phyloP scores from a whole-genome alignment of 1,140 invertebrate genomes.

The Nephila pilipes region DNA sequence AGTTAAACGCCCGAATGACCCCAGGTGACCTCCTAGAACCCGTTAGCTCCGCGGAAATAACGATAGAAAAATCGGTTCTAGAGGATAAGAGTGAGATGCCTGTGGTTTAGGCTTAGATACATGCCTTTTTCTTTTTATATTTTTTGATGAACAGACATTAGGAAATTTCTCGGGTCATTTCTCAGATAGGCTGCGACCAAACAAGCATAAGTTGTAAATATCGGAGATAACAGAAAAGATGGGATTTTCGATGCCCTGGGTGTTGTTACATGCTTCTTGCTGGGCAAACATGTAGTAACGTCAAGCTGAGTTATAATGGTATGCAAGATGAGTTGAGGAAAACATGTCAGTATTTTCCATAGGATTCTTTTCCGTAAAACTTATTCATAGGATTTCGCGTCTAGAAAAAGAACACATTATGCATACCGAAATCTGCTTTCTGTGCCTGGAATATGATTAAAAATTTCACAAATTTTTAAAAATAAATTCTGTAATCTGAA shows the following conservation, averaged over 20 bases:
- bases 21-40: conserved; percentile 33
- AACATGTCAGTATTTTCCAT: too few species aligned
- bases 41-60: conserved; percentile 49
- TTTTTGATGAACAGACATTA: not conserved
- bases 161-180: not conserved
- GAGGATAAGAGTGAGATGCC: not conserved
- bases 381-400: too few species aligned
- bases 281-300: not conserved
- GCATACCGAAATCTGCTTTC: too few species aligned
- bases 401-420: too few species aligned
- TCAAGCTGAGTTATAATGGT: not conserved
- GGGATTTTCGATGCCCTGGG: not conserved
- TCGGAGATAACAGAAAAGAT: not conserved
- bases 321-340: not conserved
- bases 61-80: conserved; percentile 3
- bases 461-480: too few species aligned
- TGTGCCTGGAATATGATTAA: too few species aligned
- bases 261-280: not conserved
- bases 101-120: not conserved
- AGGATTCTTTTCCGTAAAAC: too few species aligned
- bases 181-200: not conserved
- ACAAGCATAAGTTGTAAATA: not conserved
- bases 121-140: not conserved
- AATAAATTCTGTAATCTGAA: too few species aligned
- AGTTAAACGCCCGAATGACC: conserved; percentile 54